Conservation (phyloP, 2,113 vertebrate genomes). For the Actenoides lindsayi region DNA sequence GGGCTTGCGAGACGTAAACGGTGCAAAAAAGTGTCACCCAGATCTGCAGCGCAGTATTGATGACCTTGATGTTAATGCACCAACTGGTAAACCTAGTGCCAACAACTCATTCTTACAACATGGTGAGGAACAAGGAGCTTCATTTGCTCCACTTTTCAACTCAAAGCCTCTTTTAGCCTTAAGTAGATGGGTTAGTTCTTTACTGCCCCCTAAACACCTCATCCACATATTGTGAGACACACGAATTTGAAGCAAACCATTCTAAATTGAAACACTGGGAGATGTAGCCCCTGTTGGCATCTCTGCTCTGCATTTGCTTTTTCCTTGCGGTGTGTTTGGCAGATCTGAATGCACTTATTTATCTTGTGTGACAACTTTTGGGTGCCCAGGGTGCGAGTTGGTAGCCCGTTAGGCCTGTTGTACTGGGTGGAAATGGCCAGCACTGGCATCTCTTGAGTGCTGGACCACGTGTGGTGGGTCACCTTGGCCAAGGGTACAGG, state of each 20-base stretch:
- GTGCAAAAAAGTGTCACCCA: background rate
- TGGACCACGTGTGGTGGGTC: fast-evolving
- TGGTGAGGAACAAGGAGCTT: background rate
- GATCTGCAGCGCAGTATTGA: fast-evolving
- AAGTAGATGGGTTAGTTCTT: fast-evolving
- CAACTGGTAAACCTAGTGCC: fast-evolving
- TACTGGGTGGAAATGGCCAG: background rate
- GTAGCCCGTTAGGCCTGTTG: background rate
- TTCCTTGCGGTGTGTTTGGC: background rate
- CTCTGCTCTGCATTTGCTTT: background rate
- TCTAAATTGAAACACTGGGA: background rate
- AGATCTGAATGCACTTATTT: background rate
- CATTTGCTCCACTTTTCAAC: background rate
- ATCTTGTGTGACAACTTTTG: background rate
- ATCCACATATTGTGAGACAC: background rate
- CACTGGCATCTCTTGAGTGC: fast-evolving
- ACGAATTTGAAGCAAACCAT: background rate
- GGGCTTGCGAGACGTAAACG: background rate
- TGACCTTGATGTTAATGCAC: background rate
- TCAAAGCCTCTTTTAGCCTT: background rate
- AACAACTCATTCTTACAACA: fast-evolving
- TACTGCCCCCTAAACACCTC: background rate
- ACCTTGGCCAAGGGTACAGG: background rate
- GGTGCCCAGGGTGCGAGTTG: background rate
- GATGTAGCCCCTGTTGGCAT: background rate